Conservation (phyloP, 2,797 vertebrate species). For the Sebastes taczanowskii region DNA sequence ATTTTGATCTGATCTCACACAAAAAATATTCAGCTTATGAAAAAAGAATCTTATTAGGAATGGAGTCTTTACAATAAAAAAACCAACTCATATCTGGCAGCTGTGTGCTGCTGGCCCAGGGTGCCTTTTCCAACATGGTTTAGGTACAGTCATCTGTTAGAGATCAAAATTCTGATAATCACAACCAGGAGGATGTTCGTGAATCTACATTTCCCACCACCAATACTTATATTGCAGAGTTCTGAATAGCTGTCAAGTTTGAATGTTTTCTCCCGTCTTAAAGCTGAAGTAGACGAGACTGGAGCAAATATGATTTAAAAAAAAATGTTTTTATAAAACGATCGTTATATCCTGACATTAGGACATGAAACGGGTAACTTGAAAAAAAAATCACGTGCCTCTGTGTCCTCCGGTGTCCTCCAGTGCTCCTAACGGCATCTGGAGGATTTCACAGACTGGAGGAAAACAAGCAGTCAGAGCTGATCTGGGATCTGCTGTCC, state of each 20-base stretch:
- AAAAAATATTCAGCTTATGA: neutral
- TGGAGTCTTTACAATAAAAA: slow-evolving; percentile 6
- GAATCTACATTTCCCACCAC: neutral
- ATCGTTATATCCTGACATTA: too few relatives aligned
- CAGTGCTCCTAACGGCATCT: too few relatives aligned
- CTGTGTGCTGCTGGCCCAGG: neutral
- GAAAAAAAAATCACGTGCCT: too few relatives aligned
- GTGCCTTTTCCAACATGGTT: neutral
- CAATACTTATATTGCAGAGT: neutral
- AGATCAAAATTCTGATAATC: slow-evolving; percentile 8
- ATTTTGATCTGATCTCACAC: slow-evolving; percentile 13
- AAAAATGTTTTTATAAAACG: too few relatives aligned
- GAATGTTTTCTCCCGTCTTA: neutral
- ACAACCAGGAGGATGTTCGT: neutral
- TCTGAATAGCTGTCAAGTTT: neutral
- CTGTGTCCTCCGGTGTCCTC: too few relatives aligned
- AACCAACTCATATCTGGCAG: slow-evolving; percentile 12
- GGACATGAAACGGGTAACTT: too few relatives aligned
- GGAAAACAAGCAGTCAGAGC: too few relatives aligned
- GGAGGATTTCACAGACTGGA: too few relatives aligned
- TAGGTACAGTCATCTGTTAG: neutral
- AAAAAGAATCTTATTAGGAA: neutral
- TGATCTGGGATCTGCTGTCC: too few relatives aligned
- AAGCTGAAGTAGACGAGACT: too few relatives aligned
- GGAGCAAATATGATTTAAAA: fast-evolving